These are phyloP conservation scores for Amyelois transitella DNA, from an alignment of 1,140 invertebrate species.

Conservation along the genomic window DNA sequence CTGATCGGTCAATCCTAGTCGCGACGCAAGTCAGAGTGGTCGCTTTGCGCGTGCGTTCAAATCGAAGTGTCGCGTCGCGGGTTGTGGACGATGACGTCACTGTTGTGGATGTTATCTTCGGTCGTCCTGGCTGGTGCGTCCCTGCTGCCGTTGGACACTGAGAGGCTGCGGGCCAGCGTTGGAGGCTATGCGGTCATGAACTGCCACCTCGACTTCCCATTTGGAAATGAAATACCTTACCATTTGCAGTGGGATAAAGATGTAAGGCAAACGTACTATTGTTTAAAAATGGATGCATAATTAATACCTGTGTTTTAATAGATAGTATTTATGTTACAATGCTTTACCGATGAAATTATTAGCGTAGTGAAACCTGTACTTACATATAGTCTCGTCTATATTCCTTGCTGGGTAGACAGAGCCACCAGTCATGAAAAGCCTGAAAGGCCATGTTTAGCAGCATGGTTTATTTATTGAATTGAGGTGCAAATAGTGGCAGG, in stretches of 20 bases:
- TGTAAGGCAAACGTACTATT: too few species aligned
- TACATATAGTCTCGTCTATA: too few species aligned
- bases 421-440: too few species aligned
- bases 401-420: too few species aligned
- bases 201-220: constrained; percentile 93
- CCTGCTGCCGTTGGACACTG: constrained; percentile 40
- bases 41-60: neutral
- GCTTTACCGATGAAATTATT: too few species aligned
- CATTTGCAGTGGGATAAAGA: constrained; percentile 93
- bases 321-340: too few species aligned
- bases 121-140: constrained; percentile 6
- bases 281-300: too few species aligned
- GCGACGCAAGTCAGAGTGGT: neutral
- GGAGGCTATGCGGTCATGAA: constrained; percentile 91
- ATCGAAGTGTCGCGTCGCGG: neutral
- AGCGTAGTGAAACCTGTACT: too few species aligned
- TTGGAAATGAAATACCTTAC: constrained; percentile 90
- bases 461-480: too few species aligned
- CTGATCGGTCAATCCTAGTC: neutral
- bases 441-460: too few species aligned
- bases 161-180: constrained; percentile 85
- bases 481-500: too few species aligned
- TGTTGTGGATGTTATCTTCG: neutral
- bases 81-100: neutral
- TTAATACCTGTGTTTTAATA: too few species aligned